Evolutionary conservation across 1,140 invertebrate species (phyloP), one percentile per base, ranked within the genome.

Genomic region (Bombus sylvicola): DNA sequence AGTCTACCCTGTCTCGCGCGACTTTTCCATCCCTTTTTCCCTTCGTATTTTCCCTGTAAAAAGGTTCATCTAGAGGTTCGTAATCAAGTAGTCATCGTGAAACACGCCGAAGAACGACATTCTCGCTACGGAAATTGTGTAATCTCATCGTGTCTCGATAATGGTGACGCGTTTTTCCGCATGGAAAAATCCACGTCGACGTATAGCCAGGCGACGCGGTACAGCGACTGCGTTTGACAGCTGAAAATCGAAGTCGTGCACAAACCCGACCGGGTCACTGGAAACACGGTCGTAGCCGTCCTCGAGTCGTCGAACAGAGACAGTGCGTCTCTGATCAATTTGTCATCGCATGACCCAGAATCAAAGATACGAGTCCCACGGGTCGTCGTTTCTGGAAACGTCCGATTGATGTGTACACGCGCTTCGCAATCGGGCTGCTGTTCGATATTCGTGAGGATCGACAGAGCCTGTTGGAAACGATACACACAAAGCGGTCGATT

Each of bases 341-440:
- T 89, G 89, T 91, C 89, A 91, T 87, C 87, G 90, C 79, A 79
- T 89, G 90, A 90, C 87, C 89, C 72, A 87, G 79, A 87, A 90
- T 90, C 89, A 87, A 91, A 90, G 89, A 90, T 89, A 85, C 87
- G 85, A 85, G 81, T 85, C 87, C 82, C 89, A 57, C 28, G 89
- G 87, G 89, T 62, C 68, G 62, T 18, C 62, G 85, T 90, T 90
- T 87, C 78, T 85, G 82, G 89, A 53, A 88, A 87, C 87, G 81
- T 87, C 62, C 43, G 53, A 73, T 34, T 39, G 74, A 34, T 64
- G 34, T 59, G 86, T 69, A 76, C 72, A 71, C 41, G 57, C 22
- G 68, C 1, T 3, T n/a, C 8, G 69, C 71, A 41, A 72, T 72
- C 39, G n/a, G 13, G 10, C 28, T 18, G 28, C 28, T 37, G 31